Evolutionary conservation across 2,888 invertebrate species (phyloP), one percentile per base, ranked within the genome.

Genomic region (Eristalis intricaria): DNA sequence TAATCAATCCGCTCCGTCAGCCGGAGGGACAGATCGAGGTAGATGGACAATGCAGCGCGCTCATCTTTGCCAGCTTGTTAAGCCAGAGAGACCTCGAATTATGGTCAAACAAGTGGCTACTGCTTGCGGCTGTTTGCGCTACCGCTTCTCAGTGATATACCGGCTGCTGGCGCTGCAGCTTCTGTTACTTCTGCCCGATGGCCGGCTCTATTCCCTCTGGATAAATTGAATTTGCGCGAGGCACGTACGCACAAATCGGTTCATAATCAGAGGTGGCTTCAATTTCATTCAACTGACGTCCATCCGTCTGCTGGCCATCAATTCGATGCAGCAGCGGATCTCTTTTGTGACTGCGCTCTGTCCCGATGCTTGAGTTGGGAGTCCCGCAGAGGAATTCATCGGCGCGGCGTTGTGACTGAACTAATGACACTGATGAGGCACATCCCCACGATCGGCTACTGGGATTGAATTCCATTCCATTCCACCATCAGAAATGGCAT

Each of bases 191-290:
- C 8, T 32, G 32, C 10, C 32, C 10, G 32, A 32, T 32, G 32
- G 7, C 32, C 43, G 43, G n/a, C 50, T 50, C 19, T 50, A 50
- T 50, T 50, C 66, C 50, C 75, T 65, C 68, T 76, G 88, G 89
- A 70, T 89, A 90, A 90, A 90, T 90, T 90, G 90, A 92, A 92
- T 93, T 92, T 91, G 91, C 91, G 90, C 90, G 90, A 89, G 89
- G 91, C 92, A 92, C 92, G 92, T 92, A 92, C 92, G 89, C 92
- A 90, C 90, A 92, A 93, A 92, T 93, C 91, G 92, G 89, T 91
- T 90, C 90, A 91, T 90, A 89, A 90, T 89, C 89, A 84, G 88
- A 79, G 85, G 81, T 88, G 88, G 70, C 88, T 85, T 85, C 86
- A 86, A 86, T 87, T 84, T 87, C 83, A 88, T 88, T 84, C 84